A percentile compares a stretch with the other conserved stretches of the same genome.
phyloP scores from a whole-genome alignment of 2,888 invertebrate genomes.

The Actias luna region DNA sequence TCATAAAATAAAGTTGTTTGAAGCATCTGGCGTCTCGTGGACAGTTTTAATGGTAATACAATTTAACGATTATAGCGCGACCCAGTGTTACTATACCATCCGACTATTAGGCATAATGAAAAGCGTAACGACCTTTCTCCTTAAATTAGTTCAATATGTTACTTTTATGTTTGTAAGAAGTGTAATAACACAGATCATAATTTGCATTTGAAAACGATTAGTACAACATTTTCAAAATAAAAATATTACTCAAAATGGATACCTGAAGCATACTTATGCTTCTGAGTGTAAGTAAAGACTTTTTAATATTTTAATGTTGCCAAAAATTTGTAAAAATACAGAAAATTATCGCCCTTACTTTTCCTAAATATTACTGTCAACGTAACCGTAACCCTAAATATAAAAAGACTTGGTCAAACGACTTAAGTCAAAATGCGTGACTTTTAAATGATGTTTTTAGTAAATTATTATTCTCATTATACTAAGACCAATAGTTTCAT shows the following conservation, averaged over 20 bases:
- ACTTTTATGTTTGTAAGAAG: conserved; percentile 4
- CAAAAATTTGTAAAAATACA: not conserved
- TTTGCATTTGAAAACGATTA: not conserved
- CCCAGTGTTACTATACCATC: conserved; percentile 49
- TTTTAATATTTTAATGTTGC: not conserved
- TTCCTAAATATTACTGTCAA: not conserved
- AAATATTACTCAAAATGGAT: not conserved
- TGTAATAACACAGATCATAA: not conserved
- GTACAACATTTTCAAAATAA: not conserved
- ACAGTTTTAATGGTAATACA: conserved; percentile 78
- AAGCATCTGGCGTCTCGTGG: conserved; percentile 71
- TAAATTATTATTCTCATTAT: not conserved
- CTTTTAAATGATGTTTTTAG: not conserved
- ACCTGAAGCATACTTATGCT: not conserved
- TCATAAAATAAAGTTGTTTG: conserved; percentile 74
- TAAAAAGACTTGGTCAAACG: not conserved
- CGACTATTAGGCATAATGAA: conserved; percentile 72
- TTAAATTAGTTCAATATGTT: conserved; percentile 69
- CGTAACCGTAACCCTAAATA: too few relatives aligned
- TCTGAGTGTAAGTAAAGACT: not conserved
- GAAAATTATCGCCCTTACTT: not conserved
- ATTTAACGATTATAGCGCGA: conserved; percentile 75
- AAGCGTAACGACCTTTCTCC: conserved; percentile 65
- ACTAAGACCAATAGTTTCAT: not conserved
- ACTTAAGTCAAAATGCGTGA: not conserved